A percentile compares a stretch with the other conserved stretches of the same genome.
These are phyloP conservation scores for Hirtodrosophila cameraria DNA, from an alignment of 2,888 invertebrate species.

Conservation along the genomic window DNA sequence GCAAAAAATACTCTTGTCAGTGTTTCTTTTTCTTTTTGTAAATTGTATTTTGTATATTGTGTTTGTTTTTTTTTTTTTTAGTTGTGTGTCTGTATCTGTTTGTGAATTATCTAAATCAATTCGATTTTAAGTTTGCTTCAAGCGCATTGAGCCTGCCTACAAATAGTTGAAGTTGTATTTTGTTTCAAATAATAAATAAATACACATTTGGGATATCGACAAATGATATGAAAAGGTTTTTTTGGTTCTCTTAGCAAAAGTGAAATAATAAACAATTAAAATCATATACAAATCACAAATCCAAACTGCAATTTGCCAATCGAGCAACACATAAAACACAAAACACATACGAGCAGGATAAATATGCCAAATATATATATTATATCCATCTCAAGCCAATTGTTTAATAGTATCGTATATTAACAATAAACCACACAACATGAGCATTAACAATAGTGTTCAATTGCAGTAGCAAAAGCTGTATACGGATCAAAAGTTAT, in stretches of 20 bases:
- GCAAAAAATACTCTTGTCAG: conserved; percentile 63
- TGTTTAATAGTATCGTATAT: conserved; percentile 34
- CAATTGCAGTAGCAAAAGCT: conserved; percentile 43
- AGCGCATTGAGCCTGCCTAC: too few relatives aligned
- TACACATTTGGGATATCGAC: too few relatives aligned
- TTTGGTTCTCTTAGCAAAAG: too few relatives aligned
- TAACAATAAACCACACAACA: conserved; percentile 55
- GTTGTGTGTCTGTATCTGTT: too few relatives aligned
- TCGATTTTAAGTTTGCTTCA: too few relatives aligned
- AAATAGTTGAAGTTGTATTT: too few relatives aligned
- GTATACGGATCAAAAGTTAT: conserved; percentile 9
- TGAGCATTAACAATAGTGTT: conserved; percentile 48
- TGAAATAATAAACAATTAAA: too few relatives aligned
- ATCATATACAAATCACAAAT: conserved; percentile 41
- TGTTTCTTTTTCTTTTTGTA: too few relatives aligned
- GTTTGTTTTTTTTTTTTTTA: conserved; percentile 14
- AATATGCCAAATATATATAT: conserved; percentile 6
- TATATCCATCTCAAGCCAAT: conserved; percentile 58
- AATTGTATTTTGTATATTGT: conserved; percentile 25
- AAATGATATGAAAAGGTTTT: too few relatives aligned
- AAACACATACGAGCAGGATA: conserved; percentile 24
- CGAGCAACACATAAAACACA: conserved; percentile 68
- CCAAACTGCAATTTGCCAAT: conserved; percentile 44
- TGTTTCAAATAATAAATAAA: too few relatives aligned
- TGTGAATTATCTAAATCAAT: too few relatives aligned